Evolutionary conservation across 2,797 vertebrate species (phyloP).

Genomic region (Rhinichthys osculus): DNA sequence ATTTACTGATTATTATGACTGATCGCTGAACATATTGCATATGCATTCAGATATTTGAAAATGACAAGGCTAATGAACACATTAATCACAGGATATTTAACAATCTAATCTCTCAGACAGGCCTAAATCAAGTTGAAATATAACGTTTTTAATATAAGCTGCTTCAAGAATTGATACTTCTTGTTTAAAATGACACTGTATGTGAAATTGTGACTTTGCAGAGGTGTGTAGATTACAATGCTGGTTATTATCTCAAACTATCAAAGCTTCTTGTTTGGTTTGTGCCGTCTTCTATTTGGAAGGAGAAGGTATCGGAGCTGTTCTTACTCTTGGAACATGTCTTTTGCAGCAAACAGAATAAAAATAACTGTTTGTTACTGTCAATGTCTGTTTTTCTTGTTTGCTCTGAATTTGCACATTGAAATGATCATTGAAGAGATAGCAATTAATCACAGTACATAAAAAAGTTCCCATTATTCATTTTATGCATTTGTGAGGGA

Average conservation of each 20-base stretch:
- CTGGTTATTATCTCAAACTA: conserved; percentile 4
- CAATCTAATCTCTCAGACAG: background rate
- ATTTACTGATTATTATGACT: conserved; percentile 7
- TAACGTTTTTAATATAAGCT: background rate
- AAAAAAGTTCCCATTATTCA: background rate
- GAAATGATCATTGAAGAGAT: background rate
- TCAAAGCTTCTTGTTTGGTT: conserved; percentile 10
- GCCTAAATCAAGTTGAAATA: background rate
- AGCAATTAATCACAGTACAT: background rate
- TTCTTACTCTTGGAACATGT: conserved; percentile 61
- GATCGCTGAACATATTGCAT: background rate
- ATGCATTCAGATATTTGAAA: background rate
- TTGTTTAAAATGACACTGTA: background rate
- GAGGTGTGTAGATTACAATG: background rate
- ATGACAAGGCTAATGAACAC: background rate
- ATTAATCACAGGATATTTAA: background rate
- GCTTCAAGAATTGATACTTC: conserved; percentile 2
- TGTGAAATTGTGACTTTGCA: conserved; percentile 16
- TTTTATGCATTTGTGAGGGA: too few relatives aligned
- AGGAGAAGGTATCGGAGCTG: conserved; percentile 48
- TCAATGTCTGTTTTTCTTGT: conserved; percentile 32
- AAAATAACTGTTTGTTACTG: conserved; percentile 57
- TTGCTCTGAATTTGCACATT: background rate
- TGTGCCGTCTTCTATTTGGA: background rate
- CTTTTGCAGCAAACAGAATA: conserved; percentile 75